Evolutionary conservation across 2,888 invertebrate genomes (phyloP).

Genomic region (Marasmarcha lunaedactyla): DNA sequence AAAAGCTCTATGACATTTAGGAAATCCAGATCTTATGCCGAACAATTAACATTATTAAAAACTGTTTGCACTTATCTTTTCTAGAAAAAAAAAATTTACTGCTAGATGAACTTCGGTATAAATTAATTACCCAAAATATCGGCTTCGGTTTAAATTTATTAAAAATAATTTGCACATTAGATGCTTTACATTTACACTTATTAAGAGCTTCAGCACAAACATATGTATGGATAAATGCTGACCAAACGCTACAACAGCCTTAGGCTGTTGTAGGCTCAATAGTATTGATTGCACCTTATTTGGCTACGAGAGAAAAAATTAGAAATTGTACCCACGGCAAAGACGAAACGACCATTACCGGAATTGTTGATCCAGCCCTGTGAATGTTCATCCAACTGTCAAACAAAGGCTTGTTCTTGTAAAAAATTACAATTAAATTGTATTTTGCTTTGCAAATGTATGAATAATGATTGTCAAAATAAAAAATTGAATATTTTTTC

Average conservation of each 20-base stretch:
- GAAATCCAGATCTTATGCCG: constrained; percentile 14
- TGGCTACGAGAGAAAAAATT: constrained; percentile 6
- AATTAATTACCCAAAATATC: constrained; percentile 15
- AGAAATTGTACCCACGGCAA: constrained; percentile 3
- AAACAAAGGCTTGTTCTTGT: constrained; percentile 12
- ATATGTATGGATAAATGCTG: constrained; percentile 18
- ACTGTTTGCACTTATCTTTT: constrained; percentile 16
- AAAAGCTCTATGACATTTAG: constrained; percentile 13
- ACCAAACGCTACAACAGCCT: constrained; percentile 17
- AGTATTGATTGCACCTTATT: constrained; percentile 16
- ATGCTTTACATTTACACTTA: constrained; percentile 8
- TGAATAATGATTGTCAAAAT: constrained; percentile 11
- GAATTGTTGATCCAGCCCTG: constrained; percentile 12
- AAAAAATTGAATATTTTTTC: constrained; percentile 2
- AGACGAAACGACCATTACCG: constrained; percentile 12
- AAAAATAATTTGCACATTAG: constrained; percentile 19
- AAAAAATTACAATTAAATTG: constrained; percentile 17
- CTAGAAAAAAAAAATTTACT: constrained; percentile 13
- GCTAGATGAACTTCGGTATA: constrained; percentile 19
- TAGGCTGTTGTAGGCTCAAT: too few relatives aligned
- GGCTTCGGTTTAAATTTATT: constrained; percentile 6
- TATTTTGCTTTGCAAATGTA: constrained; percentile 12
- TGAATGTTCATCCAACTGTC: constrained; percentile 15
- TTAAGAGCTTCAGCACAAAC: constrained; percentile 20
- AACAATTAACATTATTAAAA: constrained; percentile 15